A percentile compares a stretch with the other conserved stretches of the same genome.
Evolutionary conservation across 2,888 invertebrate genomes (phyloP).

Genomic region (Anodontia alba): DNA sequence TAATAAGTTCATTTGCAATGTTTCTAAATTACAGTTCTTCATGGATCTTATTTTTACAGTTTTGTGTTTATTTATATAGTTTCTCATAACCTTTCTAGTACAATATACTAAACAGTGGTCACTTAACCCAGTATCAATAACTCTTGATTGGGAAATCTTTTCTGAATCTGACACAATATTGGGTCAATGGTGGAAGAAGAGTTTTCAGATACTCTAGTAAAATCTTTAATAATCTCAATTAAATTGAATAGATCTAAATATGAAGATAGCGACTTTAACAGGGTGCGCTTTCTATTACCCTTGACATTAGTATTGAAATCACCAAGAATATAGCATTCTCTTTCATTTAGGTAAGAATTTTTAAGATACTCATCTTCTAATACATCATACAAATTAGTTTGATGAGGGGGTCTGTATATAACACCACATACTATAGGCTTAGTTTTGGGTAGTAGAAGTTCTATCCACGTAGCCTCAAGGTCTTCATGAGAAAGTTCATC

Average conservation of each 20-base stretch:
- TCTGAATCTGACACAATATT: neutral
- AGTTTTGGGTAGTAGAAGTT: neutral
- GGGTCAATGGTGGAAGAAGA: neutral
- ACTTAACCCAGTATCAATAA: neutral
- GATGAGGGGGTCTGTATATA: too few species aligned
- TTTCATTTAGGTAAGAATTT: too few species aligned
- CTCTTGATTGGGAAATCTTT: neutral
- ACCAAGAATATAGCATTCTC: neutral
- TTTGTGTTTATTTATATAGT: neutral
- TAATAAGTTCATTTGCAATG: too few species aligned
- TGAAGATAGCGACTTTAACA: neutral
- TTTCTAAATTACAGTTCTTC: too few species aligned
- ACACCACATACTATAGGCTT: neutral
- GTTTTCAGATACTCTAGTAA: neutral
- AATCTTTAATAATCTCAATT: neutral
- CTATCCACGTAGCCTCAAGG: too few species aligned
- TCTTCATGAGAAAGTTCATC: slow-evolving; percentile 19
- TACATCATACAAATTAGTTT: too few species aligned
- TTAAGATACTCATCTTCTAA: too few species aligned
- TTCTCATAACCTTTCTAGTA: neutral
- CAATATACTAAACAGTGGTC: neutral
- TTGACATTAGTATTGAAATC: neutral
- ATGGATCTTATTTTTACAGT: neutral
- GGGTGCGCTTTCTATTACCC: neutral
- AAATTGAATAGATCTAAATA: neutral